Evolutionary conservation across 1,140 invertebrate genomes (phyloP).

Genomic region (Wasmannia auropunctata): DNA sequence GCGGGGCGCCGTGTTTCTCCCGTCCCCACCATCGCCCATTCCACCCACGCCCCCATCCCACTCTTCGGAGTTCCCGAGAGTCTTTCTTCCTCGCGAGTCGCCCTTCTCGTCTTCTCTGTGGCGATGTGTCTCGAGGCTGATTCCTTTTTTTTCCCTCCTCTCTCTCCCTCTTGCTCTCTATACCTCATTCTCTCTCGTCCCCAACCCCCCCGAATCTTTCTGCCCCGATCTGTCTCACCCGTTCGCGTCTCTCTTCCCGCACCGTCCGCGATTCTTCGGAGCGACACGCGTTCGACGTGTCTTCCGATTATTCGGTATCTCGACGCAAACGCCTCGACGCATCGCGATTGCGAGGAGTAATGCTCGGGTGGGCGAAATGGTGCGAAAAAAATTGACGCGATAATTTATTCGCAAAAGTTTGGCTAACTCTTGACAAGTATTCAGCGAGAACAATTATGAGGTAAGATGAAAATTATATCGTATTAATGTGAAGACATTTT

Average conservation of each 20-base stretch:
- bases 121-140: conserved; percentile 56
- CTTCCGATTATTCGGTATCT: conserved; percentile 23
- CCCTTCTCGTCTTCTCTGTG: conserved; percentile 52
- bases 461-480: neutral
- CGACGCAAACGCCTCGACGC: neutral
- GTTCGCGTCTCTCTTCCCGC: neutral
- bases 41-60: conserved; percentile 84
- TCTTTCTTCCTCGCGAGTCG: conserved; percentile 68
- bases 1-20: conserved; percentile 72
- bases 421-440: neutral
- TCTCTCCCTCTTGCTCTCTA: conserved; percentile 52
- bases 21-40: conserved; percentile 70
- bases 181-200: conserved; percentile 35
- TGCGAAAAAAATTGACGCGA: neutral
- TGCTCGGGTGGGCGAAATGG: neutral
- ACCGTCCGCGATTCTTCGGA: conserved; percentile 29
- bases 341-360: neutral
- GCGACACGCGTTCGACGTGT: conserved; percentile 16
- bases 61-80: conserved; percentile 66
- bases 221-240: conserved; percentile 26
- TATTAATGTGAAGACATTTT: neutral
- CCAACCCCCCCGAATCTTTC: neutral
- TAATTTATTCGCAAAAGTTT: neutral
- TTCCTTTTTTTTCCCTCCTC: conserved; percentile 47
- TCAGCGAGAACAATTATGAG: neutral